phyloP scores from a whole-genome alignment of 2,797 vertebrate genomes.

The Pangasius macronema region DNA sequence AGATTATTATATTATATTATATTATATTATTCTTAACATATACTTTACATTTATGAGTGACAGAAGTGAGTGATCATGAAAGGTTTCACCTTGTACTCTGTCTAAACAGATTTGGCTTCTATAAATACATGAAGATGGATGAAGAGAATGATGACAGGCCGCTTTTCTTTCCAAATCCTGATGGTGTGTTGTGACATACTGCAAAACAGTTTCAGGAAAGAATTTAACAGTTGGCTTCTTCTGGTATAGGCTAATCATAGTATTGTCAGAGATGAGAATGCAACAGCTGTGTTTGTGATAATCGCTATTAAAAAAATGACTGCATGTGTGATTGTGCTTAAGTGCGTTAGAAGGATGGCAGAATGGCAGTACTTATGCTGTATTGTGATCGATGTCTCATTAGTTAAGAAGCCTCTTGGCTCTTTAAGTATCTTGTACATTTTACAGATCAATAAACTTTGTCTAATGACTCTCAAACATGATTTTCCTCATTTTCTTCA shows the following conservation, averaged over 20 bases:
- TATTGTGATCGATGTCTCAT: background rate
- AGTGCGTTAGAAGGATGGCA: background rate
- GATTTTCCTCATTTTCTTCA: constrained; percentile 58
- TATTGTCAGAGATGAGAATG: constrained; percentile 25
- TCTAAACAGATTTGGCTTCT: constrained; percentile 90
- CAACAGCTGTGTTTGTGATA: constrained; percentile 36
- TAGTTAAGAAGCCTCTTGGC: background rate
- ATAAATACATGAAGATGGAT: constrained; percentile 99
- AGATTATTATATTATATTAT: background rate
- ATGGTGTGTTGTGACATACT: constrained; percentile 76
- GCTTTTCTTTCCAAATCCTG: constrained; percentile 89
- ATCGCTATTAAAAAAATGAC: constrained; percentile 1
- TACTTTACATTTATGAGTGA: background rate
- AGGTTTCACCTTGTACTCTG: constrained; percentile 4
- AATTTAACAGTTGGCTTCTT: constrained; percentile 40
- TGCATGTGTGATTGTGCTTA: background rate
- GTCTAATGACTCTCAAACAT: background rate
- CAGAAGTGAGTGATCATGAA: background rate
- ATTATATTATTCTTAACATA: background rate
- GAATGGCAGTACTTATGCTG: background rate
- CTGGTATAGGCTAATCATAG: constrained; percentile 24
- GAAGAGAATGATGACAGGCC: constrained; percentile 87
- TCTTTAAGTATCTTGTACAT: background rate
- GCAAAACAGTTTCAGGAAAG: constrained; percentile 33
- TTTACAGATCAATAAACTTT: background rate